Evolutionary conservation across 2,888 invertebrate genomes (phyloP).

Genomic region (Dascillus cervinus): DNA sequence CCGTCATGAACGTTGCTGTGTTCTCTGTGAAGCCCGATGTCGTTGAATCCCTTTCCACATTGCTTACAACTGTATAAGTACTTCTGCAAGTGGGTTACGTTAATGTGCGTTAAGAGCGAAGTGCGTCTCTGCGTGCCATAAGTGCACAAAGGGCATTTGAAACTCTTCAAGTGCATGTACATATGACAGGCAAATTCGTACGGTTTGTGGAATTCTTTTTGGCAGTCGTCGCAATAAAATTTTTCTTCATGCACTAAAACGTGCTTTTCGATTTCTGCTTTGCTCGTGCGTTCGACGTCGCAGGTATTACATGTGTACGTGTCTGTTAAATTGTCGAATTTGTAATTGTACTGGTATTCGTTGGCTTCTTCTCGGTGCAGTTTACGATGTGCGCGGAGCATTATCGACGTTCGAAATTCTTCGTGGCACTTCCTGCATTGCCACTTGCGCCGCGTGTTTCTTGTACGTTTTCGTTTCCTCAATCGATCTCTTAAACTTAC

Average conservation of each 20-base stretch:
- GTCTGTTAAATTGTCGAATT: constrained; percentile 27
- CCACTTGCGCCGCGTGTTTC: constrained; percentile 14
- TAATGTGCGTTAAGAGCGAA: constrained; percentile 15
- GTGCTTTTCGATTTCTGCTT: not conserved
- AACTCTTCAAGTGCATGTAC: constrained; percentile 29
- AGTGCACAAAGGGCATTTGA: constrained; percentile 32
- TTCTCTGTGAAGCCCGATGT: constrained; percentile 46
- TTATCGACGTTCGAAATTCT: constrained; percentile 26
- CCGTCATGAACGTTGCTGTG: constrained; percentile 51
- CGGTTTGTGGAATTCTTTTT: constrained; percentile 30
- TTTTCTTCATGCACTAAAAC: constrained; percentile 5
- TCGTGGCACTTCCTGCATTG: constrained; percentile 29
- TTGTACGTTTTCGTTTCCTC: not conserved
- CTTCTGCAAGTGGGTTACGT: constrained; percentile 33
- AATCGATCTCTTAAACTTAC: not conserved
- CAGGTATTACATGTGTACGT: constrained; percentile 19
- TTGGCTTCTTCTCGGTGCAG: constrained; percentile 10
- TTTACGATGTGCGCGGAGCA: constrained; percentile 27
- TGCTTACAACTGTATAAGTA: constrained; percentile 46
- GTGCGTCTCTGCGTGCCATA: constrained; percentile 28
- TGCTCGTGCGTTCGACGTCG: constrained; percentile 8
- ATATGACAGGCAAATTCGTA: constrained; percentile 34
- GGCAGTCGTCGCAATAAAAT: constrained; percentile 28
- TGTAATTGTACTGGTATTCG: constrained; percentile 22
- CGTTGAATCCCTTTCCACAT: constrained; percentile 50